These are phyloP conservation scores for Bombyx huttoni DNA, from an alignment of 2,888 invertebrate species.

Conservation along the genomic window DNA sequence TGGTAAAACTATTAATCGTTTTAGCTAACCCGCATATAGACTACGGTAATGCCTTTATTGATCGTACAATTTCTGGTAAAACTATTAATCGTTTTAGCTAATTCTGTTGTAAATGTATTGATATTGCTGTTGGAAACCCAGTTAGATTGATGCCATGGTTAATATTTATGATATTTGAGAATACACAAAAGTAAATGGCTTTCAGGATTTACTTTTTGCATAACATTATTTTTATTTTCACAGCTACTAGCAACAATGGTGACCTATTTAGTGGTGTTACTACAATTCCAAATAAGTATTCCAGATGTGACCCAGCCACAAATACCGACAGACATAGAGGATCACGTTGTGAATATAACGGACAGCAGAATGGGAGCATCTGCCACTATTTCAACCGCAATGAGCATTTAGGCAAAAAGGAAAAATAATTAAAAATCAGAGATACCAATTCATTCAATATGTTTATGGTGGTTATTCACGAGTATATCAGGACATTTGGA, in stretches of 20 bases:
- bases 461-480: neutral
- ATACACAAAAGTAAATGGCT: too few species aligned
- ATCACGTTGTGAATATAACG: constrained; percentile 16
- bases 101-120: too few species aligned
- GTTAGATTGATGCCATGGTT: too few species aligned
- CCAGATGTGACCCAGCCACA: constrained; percentile 65
- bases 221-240: constrained; percentile 16
- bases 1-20: too few species aligned
- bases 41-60: too few species aligned
- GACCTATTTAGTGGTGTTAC: constrained; percentile 79
- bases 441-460: neutral
- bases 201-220: too few species aligned
- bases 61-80: too few species aligned
- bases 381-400: constrained; percentile 33
- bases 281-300: constrained; percentile 84
- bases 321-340: constrained; percentile 11
- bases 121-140: too few species aligned
- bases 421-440: constrained; percentile 36
- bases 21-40: too few species aligned
- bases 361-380: constrained; percentile 22
- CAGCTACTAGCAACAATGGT: constrained; percentile 83
- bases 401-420: constrained; percentile 44
- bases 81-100: too few species aligned
- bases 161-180: too few species aligned
- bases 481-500: too few species aligned